Evolutionary conservation across 2,888 invertebrate genomes (phyloP).

Genomic region (Limnephilus auricula): DNA sequence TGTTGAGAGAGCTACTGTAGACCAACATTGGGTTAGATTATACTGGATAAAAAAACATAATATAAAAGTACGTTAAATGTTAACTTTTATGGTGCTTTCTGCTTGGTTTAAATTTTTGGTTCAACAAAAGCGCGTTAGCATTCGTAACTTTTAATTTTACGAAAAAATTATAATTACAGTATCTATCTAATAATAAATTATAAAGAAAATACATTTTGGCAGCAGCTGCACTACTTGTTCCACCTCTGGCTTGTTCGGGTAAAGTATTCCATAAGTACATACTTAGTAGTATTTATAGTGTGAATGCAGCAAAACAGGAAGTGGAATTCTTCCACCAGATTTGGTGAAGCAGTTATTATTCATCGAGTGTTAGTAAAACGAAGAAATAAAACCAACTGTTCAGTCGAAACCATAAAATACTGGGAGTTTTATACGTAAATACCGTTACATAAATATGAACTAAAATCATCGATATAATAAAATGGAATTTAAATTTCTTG

Average conservation of each 20-base stretch:
- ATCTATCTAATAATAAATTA: no score
- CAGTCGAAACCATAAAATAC: background rate
- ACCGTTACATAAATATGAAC: background rate
- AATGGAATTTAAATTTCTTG: background rate
- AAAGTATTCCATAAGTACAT: background rate
- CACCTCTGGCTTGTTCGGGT: background rate
- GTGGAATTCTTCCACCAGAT: slow-evolving; percentile 26
- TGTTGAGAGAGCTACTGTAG: no score
- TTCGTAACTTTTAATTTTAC: no score
- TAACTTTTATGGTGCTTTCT: no score
- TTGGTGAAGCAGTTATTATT: background rate
- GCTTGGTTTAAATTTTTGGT: no score
- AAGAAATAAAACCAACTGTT: background rate
- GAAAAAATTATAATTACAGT: no score
- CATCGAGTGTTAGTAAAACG: slow-evolving; percentile 6
- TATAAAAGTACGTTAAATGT: no score
- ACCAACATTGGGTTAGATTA: no score
- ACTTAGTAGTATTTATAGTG: background rate
- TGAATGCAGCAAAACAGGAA: slow-evolving; percentile 19
- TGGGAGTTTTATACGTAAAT: background rate
- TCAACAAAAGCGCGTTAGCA: no score
- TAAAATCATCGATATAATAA: background rate
- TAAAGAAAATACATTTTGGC: background rate
- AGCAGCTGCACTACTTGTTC: background rate
- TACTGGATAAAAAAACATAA: no score